These are phyloP conservation scores for Siniperca obscura DNA, from an alignment of 2,797 vertebrate genomes.

Conservation along the genomic window DNA sequence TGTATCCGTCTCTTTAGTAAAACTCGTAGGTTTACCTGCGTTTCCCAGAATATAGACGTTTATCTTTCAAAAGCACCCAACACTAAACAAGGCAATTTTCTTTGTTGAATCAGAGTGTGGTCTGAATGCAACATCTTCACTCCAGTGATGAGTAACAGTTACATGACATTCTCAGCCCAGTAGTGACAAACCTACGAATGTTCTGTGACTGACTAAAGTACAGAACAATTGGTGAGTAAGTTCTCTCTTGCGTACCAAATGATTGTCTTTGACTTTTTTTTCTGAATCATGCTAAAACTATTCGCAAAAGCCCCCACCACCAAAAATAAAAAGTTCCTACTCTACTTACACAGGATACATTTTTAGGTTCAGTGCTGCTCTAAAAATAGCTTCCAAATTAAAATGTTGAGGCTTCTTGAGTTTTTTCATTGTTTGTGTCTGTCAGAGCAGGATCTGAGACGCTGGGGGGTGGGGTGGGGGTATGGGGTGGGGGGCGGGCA, in stretches of 20 bases:
- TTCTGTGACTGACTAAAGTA: constrained; percentile 59
- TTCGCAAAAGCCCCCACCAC: constrained; percentile 42
- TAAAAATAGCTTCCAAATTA: constrained; percentile 67
- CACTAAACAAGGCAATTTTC: constrained; percentile 17
- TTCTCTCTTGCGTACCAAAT: constrained; percentile 25
- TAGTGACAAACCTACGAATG: constrained; percentile 59
- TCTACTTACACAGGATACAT: constrained; percentile 26
- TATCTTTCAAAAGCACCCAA: constrained; percentile 1
- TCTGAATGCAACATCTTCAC: constrained; percentile 51
- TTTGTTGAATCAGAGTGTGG: constrained; percentile 37
- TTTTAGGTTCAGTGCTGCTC: constrained; percentile 40
- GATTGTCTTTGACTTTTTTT: constrained; percentile 34
- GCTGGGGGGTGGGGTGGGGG: not conserved
- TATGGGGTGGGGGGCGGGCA: constrained; percentile 14
- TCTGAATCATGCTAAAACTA: constrained; percentile 46
- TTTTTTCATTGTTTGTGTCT: constrained; percentile 59
- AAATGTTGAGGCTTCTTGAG: constrained; percentile 46
- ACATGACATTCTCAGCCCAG: constrained; percentile 64
- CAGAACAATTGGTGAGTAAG: constrained; percentile 70
- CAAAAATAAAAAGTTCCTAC: not conserved
- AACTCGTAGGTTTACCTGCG: constrained; percentile 8
- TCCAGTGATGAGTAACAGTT: constrained; percentile 67
- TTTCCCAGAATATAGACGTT: not conserved
- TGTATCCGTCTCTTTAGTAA: not conserved
- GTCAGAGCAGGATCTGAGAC: constrained; percentile 54